Evolutionary conservation across 2,888 invertebrate genomes (phyloP).

Genomic region (Poecilobothrus nobilitatus): DNA sequence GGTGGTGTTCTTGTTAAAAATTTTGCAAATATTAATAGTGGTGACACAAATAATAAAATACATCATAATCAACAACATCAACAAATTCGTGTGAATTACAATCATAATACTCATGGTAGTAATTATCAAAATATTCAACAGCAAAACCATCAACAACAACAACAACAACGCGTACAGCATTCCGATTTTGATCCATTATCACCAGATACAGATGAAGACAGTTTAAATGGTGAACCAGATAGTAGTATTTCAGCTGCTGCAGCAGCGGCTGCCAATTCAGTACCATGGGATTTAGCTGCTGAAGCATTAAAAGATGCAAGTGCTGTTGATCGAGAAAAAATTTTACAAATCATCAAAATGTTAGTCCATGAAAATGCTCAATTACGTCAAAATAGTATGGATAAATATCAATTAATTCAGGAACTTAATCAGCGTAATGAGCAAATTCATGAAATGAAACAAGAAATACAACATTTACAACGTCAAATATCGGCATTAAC

Average conservation of each 20-base stretch:
- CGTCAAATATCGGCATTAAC: conserved; percentile 29
- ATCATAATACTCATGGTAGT: conserved; percentile 18
- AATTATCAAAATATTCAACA: conserved; percentile 28
- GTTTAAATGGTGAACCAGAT: conserved; percentile 42
- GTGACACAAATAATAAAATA: conserved; percentile 30
- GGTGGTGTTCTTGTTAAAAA: conserved; percentile 21
- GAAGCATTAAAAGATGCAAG: conserved; percentile 40
- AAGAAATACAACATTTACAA: conserved; percentile 37
- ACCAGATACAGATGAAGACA: conserved; percentile 67
- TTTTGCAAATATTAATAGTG: conserved; percentile 16
- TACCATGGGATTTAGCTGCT: conserved; percentile 40
- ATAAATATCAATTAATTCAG: conserved; percentile 37
- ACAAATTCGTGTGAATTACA: conserved; percentile 17
- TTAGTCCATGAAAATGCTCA: conserved; percentile 41
- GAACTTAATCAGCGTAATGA: conserved; percentile 37
- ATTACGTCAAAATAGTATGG: conserved; percentile 30
- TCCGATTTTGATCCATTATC: conserved; percentile 57
- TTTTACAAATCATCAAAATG: conserved; percentile 34
- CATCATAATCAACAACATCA: conserved; percentile 1
- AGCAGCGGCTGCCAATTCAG: conserved; percentile 27
- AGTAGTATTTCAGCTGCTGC: conserved; percentile 40
- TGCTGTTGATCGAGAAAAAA: conserved; percentile 39
- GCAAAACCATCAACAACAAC: conserved; percentile 15
- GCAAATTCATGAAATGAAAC: conserved; percentile 38
- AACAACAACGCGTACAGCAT: conserved; percentile 31